Conservation (phyloP, 2,113 vertebrate genomes). For the Phaethon lepturus region DNA sequence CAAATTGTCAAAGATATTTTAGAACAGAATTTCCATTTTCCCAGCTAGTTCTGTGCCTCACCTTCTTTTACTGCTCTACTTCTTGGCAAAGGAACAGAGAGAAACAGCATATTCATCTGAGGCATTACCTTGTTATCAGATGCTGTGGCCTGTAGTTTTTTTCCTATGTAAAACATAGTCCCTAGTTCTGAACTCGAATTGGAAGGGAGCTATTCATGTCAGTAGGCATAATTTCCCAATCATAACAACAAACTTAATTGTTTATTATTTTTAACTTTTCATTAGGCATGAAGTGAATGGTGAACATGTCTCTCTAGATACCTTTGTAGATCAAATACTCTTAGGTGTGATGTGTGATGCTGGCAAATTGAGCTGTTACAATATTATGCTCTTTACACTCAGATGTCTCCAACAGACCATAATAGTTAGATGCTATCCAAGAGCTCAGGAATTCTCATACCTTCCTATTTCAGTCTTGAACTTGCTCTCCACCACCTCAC, state of each 20-base stretch:
- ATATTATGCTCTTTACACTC: neutral
- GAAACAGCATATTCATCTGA: neutral
- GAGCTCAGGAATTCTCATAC: neutral
- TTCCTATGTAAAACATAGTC: neutral
- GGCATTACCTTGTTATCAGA: neutral
- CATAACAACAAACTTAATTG: neutral
- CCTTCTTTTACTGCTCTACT: neutral
- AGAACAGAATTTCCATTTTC: neutral
- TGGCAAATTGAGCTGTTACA: neutral
- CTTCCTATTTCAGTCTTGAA: neutral
- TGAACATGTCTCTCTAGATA: neutral
- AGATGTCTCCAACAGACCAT: neutral
- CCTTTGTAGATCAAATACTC: neutral
- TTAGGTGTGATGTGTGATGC: neutral
- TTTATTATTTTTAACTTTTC: neutral
- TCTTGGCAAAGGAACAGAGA: neutral
- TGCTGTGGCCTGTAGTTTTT: neutral
- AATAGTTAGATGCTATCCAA: neutral
- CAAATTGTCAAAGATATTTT: neutral
- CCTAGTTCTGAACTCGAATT: neutral
- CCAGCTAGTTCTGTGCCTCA: rapidly evolving
- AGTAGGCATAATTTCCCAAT: neutral
- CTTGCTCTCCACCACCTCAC: neutral
- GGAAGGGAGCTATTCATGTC: neutral
- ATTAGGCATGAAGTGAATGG: neutral